These are phyloP conservation scores for Episyrphus balteatus DNA, from an alignment of 1,140 invertebrate genomes.

Conservation along the genomic window DNA sequence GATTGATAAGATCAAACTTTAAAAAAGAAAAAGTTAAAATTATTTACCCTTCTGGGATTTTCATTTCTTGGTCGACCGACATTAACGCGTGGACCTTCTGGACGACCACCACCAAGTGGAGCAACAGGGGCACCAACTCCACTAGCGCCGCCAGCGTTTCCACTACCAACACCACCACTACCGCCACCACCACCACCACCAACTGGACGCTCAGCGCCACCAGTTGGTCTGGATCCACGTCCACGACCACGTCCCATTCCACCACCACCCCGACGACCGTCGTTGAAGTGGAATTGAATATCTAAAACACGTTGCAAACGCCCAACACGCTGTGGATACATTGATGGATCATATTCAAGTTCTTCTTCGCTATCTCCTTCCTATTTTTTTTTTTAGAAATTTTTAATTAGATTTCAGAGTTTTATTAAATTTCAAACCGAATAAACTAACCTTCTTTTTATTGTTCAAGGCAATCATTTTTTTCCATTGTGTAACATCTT, in stretches of 20 bases:
- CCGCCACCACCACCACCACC: conserved; percentile 2
- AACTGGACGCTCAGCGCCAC: conserved; percentile 38
- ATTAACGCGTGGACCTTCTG: conserved; percentile 8
- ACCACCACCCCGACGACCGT: conserved; percentile 59
- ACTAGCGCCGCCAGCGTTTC: conserved; percentile 15
- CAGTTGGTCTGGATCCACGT: conserved; percentile 49
- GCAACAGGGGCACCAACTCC: conserved; percentile 20
- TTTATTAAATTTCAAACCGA: background rate
- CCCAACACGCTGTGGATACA: conserved; percentile 77
- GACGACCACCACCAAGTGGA: conserved; percentile 29
- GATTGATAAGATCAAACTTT: background rate
- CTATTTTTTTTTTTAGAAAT: conserved; percentile 27
- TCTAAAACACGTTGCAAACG: conserved; percentile 76
- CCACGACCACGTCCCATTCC: conserved; percentile 50
- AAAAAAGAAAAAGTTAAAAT: background rate
- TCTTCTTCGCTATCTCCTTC: conserved; percentile 52
- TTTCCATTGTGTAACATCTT: conserved; percentile 83
- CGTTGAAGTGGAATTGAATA: conserved; percentile 83
- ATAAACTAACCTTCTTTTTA: conserved; percentile 22
- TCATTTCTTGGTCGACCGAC: background rate
- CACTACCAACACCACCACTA: conserved; percentile 29
- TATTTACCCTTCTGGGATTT: background rate
- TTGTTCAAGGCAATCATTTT: conserved; percentile 58
- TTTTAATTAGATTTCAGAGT: background rate
- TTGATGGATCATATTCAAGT: conserved; percentile 59